Conservation (phyloP, 2,888 invertebrate species). For the Autographa gamma region DNA sequence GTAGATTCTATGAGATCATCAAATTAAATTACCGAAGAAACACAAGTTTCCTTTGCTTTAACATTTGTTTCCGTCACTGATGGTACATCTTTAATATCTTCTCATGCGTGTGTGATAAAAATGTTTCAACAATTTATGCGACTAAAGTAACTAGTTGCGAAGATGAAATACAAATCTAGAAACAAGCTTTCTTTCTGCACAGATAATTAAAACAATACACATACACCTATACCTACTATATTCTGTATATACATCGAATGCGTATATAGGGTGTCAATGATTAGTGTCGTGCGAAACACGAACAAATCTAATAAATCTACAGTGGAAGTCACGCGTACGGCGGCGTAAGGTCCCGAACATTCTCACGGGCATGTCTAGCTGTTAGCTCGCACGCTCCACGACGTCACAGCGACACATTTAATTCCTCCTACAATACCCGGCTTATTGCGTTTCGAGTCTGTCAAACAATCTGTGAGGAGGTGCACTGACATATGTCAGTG, state of each 20-base stretch:
- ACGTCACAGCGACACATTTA: constrained; percentile 24
- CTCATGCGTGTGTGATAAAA: too few species aligned
- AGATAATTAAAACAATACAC: too few species aligned
- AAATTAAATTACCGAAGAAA: background rate
- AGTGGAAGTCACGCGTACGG: constrained; percentile 33
- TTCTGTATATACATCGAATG: background rate
- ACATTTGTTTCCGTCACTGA: background rate
- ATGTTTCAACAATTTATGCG: too few species aligned
- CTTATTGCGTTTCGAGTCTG: background rate
- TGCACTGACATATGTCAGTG: background rate
- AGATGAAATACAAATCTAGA: constrained; percentile 41
- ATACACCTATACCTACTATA: too few species aligned
- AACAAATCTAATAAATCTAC: constrained; percentile 62
- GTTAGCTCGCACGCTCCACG: constrained; percentile 17
- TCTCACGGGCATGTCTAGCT: constrained; percentile 32
- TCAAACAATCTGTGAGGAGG: background rate
- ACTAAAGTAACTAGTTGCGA: too few species aligned
- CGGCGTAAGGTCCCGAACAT: constrained; percentile 33
- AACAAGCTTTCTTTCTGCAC: too few species aligned
- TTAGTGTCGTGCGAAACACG: constrained; percentile 43
- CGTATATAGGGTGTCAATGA: constrained; percentile 49
- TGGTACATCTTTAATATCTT: background rate
- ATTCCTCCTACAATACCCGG: constrained; percentile 7
- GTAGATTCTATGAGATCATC: background rate
- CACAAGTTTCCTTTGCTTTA: background rate